Base-by-base conservation (phyloP, 2,888 invertebrate species). In the Acronicta aceris region DNA sequence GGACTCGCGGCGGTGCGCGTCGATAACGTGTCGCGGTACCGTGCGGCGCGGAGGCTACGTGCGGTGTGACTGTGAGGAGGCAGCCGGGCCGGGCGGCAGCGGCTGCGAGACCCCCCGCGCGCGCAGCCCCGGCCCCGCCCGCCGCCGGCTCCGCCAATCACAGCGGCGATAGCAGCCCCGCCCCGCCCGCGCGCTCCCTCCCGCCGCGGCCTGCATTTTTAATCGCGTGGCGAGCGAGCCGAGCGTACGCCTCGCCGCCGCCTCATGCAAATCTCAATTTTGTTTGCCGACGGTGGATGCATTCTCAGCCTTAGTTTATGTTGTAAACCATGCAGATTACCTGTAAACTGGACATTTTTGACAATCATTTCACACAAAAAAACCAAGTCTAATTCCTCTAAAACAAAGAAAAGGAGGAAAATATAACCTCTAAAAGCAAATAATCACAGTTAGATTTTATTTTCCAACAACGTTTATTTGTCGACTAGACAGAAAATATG, bases 31-130 rank as follows among this genome's bases (percentile, higher is more conserved):
- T 88, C 91, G 90, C 91, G 86, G 89, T 85, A 90, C 94, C 93
- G 95, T 94, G 61, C 90, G 81, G 88, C 90, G 90, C 94, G 91
- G 82, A 88, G 89, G 90, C 91, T 93, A 89, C 90, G 90, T 92
- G 89, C 93, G 92, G 91, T 92, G 90, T 93, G 93, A 89, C 91
- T 92, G 90, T 93, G 93, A 89, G 88, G 84, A 88, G 86, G 89
- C 86, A 87, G 85, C 84, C 80, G 76, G 80, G 83, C 86, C 92
- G 88, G 89, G 90, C 86, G 88, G 88, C 86, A 86, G 89, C 81
- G 86, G 74, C 83, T 74, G 84, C 81, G 80, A 71, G 56, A 76
- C 77, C 77, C 86, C 84, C 85, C 84, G 85, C 85, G 82, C 82
- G 78, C 82, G 78, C 81, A 70, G 81, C 83, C 78, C 68, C 75